phyloP scores from a whole-genome alignment of 2,888 invertebrate genomes.

The Hetaerina titia region DNA sequence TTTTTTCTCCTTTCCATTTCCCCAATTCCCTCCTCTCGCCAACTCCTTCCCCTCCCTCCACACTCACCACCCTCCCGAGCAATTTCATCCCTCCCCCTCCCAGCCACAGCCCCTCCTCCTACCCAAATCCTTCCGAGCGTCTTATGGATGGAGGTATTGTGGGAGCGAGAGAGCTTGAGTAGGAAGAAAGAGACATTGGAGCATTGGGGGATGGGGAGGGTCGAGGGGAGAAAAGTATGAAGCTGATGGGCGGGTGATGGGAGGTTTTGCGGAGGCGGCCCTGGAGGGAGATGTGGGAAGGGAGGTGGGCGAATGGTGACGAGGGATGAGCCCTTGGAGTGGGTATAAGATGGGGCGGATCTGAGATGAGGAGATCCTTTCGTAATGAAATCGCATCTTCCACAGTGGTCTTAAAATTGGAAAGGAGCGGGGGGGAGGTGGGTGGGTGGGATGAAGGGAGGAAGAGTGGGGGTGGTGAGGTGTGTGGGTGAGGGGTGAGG shows the following conservation, averaged over 20 bases:
- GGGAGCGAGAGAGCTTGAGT: neutral
- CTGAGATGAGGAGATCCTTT: constrained; percentile 37
- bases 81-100: neutral
- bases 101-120: neutral
- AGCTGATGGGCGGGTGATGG: neutral
- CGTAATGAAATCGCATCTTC: constrained; percentile 66
- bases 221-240: neutral
- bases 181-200: neutral
- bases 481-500: neutral
- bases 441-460: neutral
- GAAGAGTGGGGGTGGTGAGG: neutral
- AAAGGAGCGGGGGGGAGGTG: neutral
- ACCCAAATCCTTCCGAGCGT: neutral
- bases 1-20: too few species aligned
- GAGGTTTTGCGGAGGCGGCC: neutral
- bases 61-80: neutral
- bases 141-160: neutral
- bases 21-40: too few species aligned
- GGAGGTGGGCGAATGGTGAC: neutral
- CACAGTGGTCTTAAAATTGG: constrained; percentile 52
- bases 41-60: too few species aligned
- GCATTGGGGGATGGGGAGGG: neutral
- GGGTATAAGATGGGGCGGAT: constrained; percentile 44
- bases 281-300: neutral
- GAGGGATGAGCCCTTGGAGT: neutral